A percentile compares a stretch with the other conserved stretches of the same genome.
Evolutionary conservation across 2,113 vertebrate species (phyloP).

Genomic region (Epinephelus lanceolatus): DNA sequence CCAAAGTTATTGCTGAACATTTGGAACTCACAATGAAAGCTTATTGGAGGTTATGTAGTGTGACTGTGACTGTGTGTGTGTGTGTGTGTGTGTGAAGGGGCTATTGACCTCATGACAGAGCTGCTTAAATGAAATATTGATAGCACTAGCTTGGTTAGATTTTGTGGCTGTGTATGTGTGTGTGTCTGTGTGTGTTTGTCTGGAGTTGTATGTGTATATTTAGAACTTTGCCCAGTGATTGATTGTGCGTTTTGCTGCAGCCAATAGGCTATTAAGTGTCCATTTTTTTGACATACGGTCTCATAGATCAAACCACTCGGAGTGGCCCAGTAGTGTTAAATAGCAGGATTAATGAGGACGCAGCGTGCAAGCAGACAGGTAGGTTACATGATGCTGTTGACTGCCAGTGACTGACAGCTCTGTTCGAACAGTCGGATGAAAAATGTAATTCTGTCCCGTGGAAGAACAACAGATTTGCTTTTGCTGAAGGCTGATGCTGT

Average conservation of each 20-base stretch:
- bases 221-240: slow-evolving; percentile 52
- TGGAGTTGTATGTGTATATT: slow-evolving; percentile 41
- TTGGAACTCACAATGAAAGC: slow-evolving; percentile 30
- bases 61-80: slow-evolving; percentile 6
- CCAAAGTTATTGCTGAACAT: slow-evolving; percentile 44
- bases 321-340: slow-evolving; percentile 13
- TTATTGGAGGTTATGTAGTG: slow-evolving; percentile 53
- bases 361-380: slow-evolving; percentile 1
- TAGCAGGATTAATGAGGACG: slow-evolving; percentile 24
- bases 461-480: slow-evolving; percentile 24
- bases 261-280: slow-evolving; percentile 42
- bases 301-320: slow-evolving; percentile 31
- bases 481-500: background rate
- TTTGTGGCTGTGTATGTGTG: background rate
- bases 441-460: slow-evolving; percentile 2
- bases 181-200: background rate
- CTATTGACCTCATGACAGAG: slow-evolving; percentile 53
- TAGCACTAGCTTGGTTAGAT: slow-evolving; percentile 7
- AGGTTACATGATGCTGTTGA: slow-evolving; percentile 16
- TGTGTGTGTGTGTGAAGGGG: background rate
- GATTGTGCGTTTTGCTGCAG: slow-evolving; percentile 56
- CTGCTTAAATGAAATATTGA: slow-evolving; percentile 66
- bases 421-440: slow-evolving; percentile 4
- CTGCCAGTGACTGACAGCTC: slow-evolving; percentile 7
- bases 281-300: slow-evolving; percentile 14